These are phyloP conservation scores for Ameiurus melas DNA, from an alignment of 2,113 vertebrate genomes.

Conservation along the genomic window DNA sequence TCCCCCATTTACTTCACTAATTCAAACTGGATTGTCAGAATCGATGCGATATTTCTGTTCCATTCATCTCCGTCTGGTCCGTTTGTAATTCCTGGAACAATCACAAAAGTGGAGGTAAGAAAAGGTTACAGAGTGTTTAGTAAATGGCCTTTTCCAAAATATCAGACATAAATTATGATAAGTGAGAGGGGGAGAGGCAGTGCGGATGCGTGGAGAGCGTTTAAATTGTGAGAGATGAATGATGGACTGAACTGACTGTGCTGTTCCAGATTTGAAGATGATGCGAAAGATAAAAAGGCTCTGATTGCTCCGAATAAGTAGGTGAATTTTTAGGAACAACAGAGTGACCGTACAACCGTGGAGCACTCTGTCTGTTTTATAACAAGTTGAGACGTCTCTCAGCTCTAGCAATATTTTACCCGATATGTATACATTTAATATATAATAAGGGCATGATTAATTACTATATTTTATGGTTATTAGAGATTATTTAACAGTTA, in stretches of 20 bases:
- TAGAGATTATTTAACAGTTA: background rate
- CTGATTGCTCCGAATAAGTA: slow-evolving; percentile 4
- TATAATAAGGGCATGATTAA: background rate
- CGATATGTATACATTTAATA: background rate
- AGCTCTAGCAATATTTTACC: background rate
- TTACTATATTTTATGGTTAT: too few relatives aligned
- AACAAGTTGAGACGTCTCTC: background rate
- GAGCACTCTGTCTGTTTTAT: background rate
- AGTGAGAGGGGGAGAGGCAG: background rate
- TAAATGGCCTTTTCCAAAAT: slow-evolving; percentile 30
- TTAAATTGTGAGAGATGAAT: slow-evolving; percentile 37
- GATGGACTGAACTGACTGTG: slow-evolving; percentile 1
- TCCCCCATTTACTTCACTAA: background rate
- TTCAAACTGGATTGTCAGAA: background rate
- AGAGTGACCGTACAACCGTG: background rate
- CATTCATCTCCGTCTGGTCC: background rate
- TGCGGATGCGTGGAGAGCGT: slow-evolving; percentile 27
- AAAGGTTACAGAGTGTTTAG: slow-evolving; percentile 20
- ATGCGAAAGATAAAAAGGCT: background rate
- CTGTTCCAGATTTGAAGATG: background rate
- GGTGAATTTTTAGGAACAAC: background rate
- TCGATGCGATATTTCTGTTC: slow-evolving; percentile 1
- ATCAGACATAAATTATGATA: slow-evolving; percentile 46
- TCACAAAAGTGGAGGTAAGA: slow-evolving; percentile 14
- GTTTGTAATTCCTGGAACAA: slow-evolving; percentile 11